A percentile compares a stretch with the other conserved stretches of the same genome.
Evolutionary conservation across 2,113 vertebrate genomes (phyloP).

Genomic region (Apodemus sylvaticus): DNA sequence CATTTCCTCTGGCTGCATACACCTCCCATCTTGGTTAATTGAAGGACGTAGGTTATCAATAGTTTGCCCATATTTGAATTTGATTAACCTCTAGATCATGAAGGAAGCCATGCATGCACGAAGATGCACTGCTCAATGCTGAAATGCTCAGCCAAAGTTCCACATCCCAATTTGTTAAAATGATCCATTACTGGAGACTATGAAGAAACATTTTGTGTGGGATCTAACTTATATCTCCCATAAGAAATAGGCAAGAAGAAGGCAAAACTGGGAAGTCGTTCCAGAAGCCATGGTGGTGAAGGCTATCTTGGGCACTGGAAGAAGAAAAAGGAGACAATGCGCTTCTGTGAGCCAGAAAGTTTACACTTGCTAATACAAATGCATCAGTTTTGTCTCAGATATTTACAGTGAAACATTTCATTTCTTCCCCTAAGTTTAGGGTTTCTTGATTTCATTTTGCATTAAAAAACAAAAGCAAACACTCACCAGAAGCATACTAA

Average conservation of each 20-base stretch:
- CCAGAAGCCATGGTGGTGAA: background rate
- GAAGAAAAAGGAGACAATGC: background rate
- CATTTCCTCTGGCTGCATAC: constrained; percentile 30
- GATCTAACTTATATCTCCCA: background rate
- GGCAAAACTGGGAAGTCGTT: background rate
- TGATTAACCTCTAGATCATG: background rate
- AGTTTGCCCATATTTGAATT: constrained; percentile 33
- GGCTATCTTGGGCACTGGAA: background rate
- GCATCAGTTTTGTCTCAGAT: background rate
- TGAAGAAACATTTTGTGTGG: background rate
- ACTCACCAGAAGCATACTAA: background rate
- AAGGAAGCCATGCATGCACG: background rate
- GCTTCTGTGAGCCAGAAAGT: background rate
- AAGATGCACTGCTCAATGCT: background rate
- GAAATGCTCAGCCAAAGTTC: background rate
- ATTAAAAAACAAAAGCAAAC: background rate
- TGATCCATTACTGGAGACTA: background rate
- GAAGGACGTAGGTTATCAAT: background rate
- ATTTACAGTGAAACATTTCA: background rate
- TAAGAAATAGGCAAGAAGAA: background rate
- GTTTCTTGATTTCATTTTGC: background rate
- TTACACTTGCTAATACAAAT: background rate
- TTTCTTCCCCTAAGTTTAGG: background rate
- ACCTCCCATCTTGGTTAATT: background rate
- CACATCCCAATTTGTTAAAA: background rate